Evolutionary conservation across 35 echinoderm and acorn worm genomes (phyloP).

Genomic region (Hemicentrotus pulcherrimus): DNA sequence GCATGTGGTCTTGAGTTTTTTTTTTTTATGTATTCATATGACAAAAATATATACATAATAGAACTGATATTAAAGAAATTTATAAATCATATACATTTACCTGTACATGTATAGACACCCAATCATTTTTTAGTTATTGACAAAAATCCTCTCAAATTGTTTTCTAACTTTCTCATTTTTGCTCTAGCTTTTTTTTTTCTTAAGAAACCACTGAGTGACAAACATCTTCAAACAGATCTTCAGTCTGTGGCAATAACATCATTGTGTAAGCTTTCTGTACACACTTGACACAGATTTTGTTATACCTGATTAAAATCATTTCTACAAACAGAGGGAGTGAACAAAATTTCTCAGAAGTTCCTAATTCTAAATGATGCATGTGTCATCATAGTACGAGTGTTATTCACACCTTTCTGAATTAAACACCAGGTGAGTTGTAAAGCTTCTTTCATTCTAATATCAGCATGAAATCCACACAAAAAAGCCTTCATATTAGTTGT

Average conservation of each 20-base stretch:
- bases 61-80: no score
- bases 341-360: background rate
- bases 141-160: no score
- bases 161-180: background rate
- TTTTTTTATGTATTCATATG: no score
- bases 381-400: background rate
- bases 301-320: background rate
- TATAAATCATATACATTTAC: no score
- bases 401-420: no score
- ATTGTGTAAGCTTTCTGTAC: background rate
- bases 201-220: background rate
- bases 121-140: no score
- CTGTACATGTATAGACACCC: no score
- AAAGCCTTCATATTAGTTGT: no score
- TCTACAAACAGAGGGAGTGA: background rate
- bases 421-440: no score
- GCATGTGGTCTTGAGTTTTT: background rate
- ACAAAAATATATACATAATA: no score
- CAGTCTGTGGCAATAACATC: background rate
- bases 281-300: background rate
- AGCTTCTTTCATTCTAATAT: no score
- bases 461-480: no score
- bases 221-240: background rate
- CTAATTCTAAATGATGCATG: background rate
- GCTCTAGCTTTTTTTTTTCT: background rate